These are phyloP conservation scores for Ormyrus labotus DNA, from an alignment of 2,888 invertebrate genomes.

Conservation along the genomic window DNA sequence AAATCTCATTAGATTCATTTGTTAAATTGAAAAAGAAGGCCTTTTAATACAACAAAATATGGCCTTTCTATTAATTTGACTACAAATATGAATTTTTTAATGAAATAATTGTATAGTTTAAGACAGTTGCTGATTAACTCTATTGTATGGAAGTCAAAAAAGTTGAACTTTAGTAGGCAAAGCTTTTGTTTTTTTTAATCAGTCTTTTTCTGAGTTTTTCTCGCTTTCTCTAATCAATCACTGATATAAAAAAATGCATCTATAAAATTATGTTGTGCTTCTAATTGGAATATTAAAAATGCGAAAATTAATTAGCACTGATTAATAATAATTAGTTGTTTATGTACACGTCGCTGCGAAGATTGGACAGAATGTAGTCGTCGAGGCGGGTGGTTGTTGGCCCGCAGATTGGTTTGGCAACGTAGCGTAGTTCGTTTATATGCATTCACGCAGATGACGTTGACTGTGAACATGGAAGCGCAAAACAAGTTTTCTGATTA, in stretches of 20 bases:
- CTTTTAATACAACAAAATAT: constrained; percentile 45
- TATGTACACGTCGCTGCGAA: constrained; percentile 73
- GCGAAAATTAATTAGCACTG: constrained; percentile 52
- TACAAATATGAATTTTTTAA: constrained; percentile 40
- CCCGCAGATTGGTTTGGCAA: constrained; percentile 74
- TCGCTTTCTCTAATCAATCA: constrained; percentile 42
- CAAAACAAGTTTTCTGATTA: constrained; percentile 70
- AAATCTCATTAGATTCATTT: constrained; percentile 46
- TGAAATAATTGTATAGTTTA: constrained; percentile 47
- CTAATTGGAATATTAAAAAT: constrained; percentile 48
- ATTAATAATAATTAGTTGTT: constrained; percentile 60
- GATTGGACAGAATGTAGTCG: constrained; percentile 74
- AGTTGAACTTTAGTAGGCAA: constrained; percentile 30
- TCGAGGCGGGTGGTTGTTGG: constrained; percentile 72
- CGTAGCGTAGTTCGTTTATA: constrained; percentile 74
- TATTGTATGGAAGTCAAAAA: constrained; percentile 48
- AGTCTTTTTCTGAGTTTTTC: constrained; percentile 51
- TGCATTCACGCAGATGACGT: constrained; percentile 75
- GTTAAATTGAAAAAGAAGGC: constrained; percentile 31
- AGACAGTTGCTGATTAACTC: constrained; percentile 35
- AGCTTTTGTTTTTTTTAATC: constrained; percentile 46
- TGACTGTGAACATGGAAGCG: constrained; percentile 75
- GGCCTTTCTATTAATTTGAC: constrained; percentile 29
- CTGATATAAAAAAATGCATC: constrained; percentile 45
- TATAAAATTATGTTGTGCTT: constrained; percentile 51